Base-by-base conservation (phyloP, 1,140 invertebrate genomes). In the Drosophila paulistorum region DNA sequence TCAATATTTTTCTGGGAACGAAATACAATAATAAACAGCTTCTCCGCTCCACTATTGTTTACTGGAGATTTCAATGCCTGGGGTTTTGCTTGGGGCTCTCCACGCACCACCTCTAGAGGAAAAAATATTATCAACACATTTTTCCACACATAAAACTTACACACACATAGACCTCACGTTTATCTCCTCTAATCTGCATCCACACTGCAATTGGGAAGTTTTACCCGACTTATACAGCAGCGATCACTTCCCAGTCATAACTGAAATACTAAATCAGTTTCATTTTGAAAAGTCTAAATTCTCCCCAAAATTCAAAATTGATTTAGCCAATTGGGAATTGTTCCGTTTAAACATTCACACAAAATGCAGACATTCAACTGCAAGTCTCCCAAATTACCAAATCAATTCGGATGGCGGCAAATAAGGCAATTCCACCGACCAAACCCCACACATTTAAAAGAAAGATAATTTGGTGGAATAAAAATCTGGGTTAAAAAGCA, bases 401-500 rank as follows among this genome's bases (percentile, higher is more conserved):
- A 42, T 42, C 41, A 42, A 42, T 42, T 42, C 41, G 41, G 41
- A 42, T 42, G 41, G 10, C 41, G 41, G 41, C 41, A 42, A 42
- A 42, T 42, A 14, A n/a, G 41, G 41, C 41, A 42, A 42, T 42
- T 42, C 41, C 41, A 42, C 41, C 51, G 35, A 45, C 67, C 13
- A 68, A 61, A n/a, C 26, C 37, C n/a, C 42, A 33, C 13, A 35
- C 42, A 35, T 37, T 48, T 17, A 39, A 62, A 51, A 45, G 26
- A 42, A 48, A 30, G 10, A 42, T 62, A 13, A 17, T 17, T 42
- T 68, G 57, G 67, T 68, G 67, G 67, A 62, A 51, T 23, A 62
- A 45, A 11, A 59, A 63, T 10, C 57, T 67, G 17, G 13, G 39
- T 14, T 51, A 30, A 61, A 30, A 69, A 69, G 37, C 67, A 69